Evolutionary conservation across 2,797 vertebrate species (phyloP), one percentile per base, ranked within the genome.

Genomic region (Macropodus opercularis): DNA sequence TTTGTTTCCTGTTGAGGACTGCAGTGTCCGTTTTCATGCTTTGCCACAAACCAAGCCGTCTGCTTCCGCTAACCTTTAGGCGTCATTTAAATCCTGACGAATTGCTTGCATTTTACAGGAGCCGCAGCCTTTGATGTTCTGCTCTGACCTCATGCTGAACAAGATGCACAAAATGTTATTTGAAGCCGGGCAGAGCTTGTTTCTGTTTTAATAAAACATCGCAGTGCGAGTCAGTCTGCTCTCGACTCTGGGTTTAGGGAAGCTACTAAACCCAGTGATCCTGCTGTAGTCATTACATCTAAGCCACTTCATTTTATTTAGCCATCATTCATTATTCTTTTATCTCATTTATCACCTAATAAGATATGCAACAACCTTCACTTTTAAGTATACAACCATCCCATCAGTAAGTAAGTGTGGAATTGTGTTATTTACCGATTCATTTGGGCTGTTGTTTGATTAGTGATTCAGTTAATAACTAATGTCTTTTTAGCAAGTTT

Each of bases 361-460:
- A n/a, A n/a, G n/a, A n/a, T n/a, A n/a, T n/a, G n/a, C n/a, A n/a
- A n/a, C n/a, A n/a, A n/a, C n/a, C n/a, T n/a, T n/a, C n/a, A n/a
- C n/a, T n/a, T n/a, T n/a, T n/a, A n/a, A n/a, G n/a, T n/a, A n/a
- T n/a, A n/a, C n/a, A n/a, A n/a, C n/a, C n/a, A n/a, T n/a, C n/a
- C n/a, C n/a, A n/a, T n/a, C n/a, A n/a, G n/a, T n/a, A n/a, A n/a
- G n/a, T n/a, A n/a, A 17, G 27, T 22, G 10, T 27, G 14, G 14
- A n/a, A 21, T 31, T 11, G 35, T 5, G 38, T 40, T 5, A 31
- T 52, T 46, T 40, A 60, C n/a, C 19, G 3, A 35, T 36, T 18
- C n/a, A 50, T 54, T 40, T 39, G 13, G 22, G 47, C 19, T 2
- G 6, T 21, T 38, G 58, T 29, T 62, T 71, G 15, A 63, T 54